Evolutionary conservation across 2,888 invertebrate genomes (phyloP).

Genomic region (Rotaria sp.): DNA sequence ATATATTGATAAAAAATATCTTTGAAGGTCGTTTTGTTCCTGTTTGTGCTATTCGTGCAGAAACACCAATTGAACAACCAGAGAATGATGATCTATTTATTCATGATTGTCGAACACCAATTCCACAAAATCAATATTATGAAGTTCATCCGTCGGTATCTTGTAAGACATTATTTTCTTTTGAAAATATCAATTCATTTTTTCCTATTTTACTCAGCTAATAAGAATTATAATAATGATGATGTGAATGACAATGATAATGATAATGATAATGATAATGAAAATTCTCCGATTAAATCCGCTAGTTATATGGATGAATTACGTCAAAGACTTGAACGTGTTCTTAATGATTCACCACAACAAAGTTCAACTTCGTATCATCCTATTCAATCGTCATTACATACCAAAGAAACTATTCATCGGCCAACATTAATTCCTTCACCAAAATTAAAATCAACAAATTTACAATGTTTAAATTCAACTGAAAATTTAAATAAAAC

Average conservation of each 20-base stretch:
- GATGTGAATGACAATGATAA: neutral
- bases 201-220: neutral
- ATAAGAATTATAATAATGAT: neutral
- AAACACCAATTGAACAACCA: neutral
- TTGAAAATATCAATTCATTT: neutral
- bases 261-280: neutral
- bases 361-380: neutral
- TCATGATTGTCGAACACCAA: neutral
- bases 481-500: neutral
- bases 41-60: neutral
- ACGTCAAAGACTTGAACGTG: conserved; percentile 9
- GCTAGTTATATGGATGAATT: conserved; percentile 30
- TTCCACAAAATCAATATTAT: neutral
- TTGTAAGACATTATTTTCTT: neutral
- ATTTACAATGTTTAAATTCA: neutral
- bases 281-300: neutral
- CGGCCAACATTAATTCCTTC: neutral
- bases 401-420: neutral
- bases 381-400: neutral
- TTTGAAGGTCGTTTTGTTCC: neutral
- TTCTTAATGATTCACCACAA: neutral
- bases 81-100: neutral
- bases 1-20: too few relatives aligned
- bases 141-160: neutral
- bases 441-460: neutral